Base-by-base conservation (phyloP, 2,888 invertebrate genomes). In the Cryptocephalus primarius region DNA sequence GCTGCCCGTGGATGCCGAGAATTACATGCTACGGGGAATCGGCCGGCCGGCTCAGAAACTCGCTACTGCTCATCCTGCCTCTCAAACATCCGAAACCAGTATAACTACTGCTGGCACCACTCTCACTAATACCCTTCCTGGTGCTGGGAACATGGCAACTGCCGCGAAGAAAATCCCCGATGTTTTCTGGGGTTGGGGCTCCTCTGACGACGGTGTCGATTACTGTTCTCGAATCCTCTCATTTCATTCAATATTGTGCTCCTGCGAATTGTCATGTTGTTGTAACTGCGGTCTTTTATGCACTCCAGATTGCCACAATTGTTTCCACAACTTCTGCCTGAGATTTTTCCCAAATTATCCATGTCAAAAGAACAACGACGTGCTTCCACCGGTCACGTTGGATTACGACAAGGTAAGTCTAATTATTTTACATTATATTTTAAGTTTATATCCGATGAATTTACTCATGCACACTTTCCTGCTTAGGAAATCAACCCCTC, bases 301-400 rank as follows among this genome's bases (percentile, higher is more conserved):
- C 69, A 74, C 77, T 60, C 64, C 75, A 77, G 80, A 80, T 69
- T 80, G 80, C 68, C 76, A 78, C 67, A 74, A 75, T 62, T 79
- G 79, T 69, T 78, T 78, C 72, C 79, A 79, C 70, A 71, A 72
- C 63, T 73, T 75, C 59, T 80, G 80, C 70, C 66, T 70, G 50
- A 66, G 70, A 33, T 70, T 68, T 58, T 64, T 69, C 53, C 58
- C 64, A 55, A 65, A 65, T 48, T 66, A 69, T 58, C 56, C 60
- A 50, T 72, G 72, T 64, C 70, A 69, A 64, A 71, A 68, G 62
- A 68, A 61, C 55, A 64, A 63, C 57, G 62, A 58, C 41, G 59
- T 60, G 40, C 60, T 63, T 43, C 67, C 68, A 52, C 65, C 67
- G 47, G 60, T 62, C 50, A 70, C 67, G 45, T 60, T 66, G 55